Percentiles rank a stretch among this genome's conserved stretches.
These are phyloP conservation scores for Vidua macroura DNA, from an alignment of 2,113 vertebrate species.

Conservation along the genomic window DNA sequence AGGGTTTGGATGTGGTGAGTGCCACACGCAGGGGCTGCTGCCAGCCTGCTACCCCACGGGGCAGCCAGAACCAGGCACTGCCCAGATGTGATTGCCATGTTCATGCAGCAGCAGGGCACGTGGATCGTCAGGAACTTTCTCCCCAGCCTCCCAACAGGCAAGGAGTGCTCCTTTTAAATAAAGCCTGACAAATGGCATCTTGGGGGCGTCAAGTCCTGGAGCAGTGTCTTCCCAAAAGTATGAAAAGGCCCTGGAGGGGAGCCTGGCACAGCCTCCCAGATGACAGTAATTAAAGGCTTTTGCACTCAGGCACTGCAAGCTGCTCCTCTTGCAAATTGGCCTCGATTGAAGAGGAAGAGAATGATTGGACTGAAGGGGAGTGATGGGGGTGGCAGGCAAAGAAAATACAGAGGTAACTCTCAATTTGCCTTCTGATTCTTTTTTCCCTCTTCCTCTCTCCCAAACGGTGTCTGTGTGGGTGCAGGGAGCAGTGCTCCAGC, in stretches of 20 bases:
- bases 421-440: background rate
- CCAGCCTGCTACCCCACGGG: background rate
- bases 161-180: background rate
- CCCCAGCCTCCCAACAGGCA: background rate
- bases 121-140: background rate
- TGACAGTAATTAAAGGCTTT: conserved; percentile 59
- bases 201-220: background rate
- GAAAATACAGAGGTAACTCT: background rate
- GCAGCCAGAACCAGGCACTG: background rate
- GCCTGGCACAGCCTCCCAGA: conserved; percentile 24
- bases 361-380: conserved; percentile 38
- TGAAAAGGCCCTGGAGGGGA: conserved; percentile 29
- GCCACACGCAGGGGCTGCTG: fast-evolving
- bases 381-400: background rate
- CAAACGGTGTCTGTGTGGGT: background rate
- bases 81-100: fast-evolving
- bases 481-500: background rate
- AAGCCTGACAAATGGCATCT: conserved; percentile 29
- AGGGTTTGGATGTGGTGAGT: fast-evolving
- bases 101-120: background rate
- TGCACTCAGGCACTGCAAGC: background rate
- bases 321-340: conserved; percentile 32
- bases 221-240: background rate
- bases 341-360: conserved; percentile 54
- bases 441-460: background rate